phyloP scores from a whole-genome alignment of 2,797 vertebrate species.

The Philypnodon macrostomus region DNA sequence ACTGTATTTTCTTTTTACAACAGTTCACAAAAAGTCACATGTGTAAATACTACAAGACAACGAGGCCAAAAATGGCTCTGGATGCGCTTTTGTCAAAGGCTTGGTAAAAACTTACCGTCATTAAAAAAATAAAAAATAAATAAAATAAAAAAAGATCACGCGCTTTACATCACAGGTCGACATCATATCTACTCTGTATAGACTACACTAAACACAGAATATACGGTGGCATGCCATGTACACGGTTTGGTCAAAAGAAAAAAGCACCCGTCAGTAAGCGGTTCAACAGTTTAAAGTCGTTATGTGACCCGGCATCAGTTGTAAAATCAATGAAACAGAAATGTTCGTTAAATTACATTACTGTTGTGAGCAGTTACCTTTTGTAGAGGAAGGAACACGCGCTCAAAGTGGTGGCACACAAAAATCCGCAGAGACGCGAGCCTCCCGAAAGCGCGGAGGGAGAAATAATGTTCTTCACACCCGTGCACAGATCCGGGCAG shows the following conservation, averaged over 20 bases:
- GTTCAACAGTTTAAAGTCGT: conserved; percentile 63
- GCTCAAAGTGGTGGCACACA: no score
- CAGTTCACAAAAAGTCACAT: conserved; percentile 76
- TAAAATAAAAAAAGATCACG: conserved; percentile 33
- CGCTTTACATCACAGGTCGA: conserved; percentile 79
- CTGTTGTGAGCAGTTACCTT: conserved; percentile 26
- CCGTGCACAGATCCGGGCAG: conserved; percentile 11
- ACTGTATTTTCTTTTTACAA: conserved; percentile 64
- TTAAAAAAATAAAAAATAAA: conserved; percentile 44
- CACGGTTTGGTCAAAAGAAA: conserved; percentile 67
- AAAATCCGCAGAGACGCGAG: conserved; percentile 5
- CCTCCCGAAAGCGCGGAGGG: conserved; percentile 28
- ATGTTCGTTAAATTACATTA: conserved; percentile 43
- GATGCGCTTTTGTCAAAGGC: conserved; percentile 34
- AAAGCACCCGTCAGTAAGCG: conserved; percentile 67
- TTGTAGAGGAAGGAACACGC: conserved; percentile 38
- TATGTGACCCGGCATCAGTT: conserved; percentile 61
- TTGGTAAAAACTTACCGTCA: conserved; percentile 52
- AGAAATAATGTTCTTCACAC: background rate
- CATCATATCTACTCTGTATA: conserved; percentile 79
- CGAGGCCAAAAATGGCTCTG: conserved; percentile 54
- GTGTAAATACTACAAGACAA: conserved; percentile 69
- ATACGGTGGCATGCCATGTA: conserved; percentile 81
- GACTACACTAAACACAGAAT: conserved; percentile 78
- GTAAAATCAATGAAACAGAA: conserved; percentile 43